Evolutionary conservation across 2,888 invertebrate genomes (phyloP).

Genomic region (Melanostoma mellinum): DNA sequence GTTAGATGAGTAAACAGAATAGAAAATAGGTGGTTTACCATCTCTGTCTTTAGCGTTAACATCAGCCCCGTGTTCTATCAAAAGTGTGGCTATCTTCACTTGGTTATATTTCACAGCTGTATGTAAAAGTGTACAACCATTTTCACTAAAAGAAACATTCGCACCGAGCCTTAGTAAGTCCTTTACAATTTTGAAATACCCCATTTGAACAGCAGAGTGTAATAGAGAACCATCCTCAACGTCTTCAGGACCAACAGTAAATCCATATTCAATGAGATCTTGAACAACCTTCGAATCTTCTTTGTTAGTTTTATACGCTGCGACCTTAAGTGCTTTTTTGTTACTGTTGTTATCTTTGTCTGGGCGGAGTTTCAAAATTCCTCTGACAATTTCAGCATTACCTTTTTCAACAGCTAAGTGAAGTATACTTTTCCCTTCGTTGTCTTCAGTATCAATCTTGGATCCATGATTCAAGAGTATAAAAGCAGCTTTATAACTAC

Average conservation of each 20-base stretch:
- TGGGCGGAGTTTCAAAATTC: not conserved
- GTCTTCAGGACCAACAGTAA: not conserved
- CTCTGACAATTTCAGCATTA: not conserved
- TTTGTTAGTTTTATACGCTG: not conserved
- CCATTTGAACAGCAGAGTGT: not conserved
- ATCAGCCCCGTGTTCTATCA: not conserved
- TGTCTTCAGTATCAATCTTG: not conserved
- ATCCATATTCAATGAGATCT: not conserved
- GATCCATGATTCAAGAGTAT: not conserved
- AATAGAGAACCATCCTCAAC: not conserved
- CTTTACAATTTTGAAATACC: not conserved
- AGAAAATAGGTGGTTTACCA: not conserved
- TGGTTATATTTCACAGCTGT: not conserved
- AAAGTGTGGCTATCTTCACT: not conserved
- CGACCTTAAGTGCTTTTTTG: not conserved
- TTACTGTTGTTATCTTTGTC: not conserved
- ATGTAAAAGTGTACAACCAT: not conserved
- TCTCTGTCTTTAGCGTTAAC: not conserved
- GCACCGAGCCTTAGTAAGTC: not conserved
- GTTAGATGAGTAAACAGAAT: not conserved
- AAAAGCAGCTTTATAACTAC: not conserved
- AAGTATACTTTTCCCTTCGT: not conserved
- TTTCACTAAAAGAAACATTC: not conserved
- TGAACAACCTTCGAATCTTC: not conserved
- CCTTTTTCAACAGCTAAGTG: not conserved